These are phyloP conservation scores for Aporophyla nigra DNA, from an alignment of 2,888 invertebrate genomes.

Conservation along the genomic window DNA sequence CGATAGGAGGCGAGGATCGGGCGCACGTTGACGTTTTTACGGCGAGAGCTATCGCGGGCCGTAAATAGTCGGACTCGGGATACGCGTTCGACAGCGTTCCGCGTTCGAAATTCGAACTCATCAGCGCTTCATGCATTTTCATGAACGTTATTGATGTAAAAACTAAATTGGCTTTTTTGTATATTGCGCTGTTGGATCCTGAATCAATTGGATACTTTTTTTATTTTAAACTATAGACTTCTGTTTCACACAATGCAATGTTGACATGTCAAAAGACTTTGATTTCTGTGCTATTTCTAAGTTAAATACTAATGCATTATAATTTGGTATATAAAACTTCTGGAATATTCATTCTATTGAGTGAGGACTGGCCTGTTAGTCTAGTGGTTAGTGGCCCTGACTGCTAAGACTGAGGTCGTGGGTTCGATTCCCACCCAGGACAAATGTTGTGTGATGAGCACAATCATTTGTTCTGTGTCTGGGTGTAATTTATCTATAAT, in stretches of 20 bases:
- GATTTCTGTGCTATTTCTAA: background rate
- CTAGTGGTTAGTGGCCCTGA: no score
- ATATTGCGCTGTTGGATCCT: constrained; percentile 23
- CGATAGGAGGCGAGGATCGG: constrained; percentile 76
- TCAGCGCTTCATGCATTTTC: constrained; percentile 72
- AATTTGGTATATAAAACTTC: background rate
- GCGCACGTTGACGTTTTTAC: constrained; percentile 87
- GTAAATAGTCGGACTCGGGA: constrained; percentile 79
- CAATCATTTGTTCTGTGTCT: no score
- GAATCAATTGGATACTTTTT: constrained; percentile 19
- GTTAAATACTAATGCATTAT: no score
- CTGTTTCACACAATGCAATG: background rate
- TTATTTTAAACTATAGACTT: background rate
- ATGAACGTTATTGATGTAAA: constrained; percentile 66
- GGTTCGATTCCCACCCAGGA: no score
- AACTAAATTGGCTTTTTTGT: constrained; percentile 61
- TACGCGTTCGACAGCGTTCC: constrained; percentile 67
- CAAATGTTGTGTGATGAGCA: no score
- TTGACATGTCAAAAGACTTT: background rate
- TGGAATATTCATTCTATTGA: background rate
- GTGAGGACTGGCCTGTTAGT: no score
- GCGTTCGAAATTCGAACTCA: constrained; percentile 63
- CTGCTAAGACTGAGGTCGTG: no score
- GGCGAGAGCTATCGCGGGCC: constrained; percentile 80
- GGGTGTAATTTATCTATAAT: no score